Evolutionary conservation across 2,113 vertebrate genomes (phyloP).

Genomic region (Eupsittula cactorum): DNA sequence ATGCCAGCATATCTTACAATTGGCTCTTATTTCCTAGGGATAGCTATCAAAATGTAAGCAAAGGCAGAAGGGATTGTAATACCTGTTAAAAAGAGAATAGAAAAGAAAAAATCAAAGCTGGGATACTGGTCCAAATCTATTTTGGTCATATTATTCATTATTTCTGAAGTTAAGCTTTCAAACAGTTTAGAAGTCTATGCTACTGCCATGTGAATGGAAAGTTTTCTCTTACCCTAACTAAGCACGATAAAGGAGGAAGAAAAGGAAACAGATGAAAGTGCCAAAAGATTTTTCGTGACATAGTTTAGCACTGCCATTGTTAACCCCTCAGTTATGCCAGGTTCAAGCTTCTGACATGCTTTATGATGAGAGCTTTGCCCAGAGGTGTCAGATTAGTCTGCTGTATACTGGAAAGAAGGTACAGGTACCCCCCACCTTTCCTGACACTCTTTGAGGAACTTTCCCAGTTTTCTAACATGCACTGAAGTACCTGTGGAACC

Average conservation of each 20-base stretch:
- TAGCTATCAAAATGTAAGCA: conserved; percentile 20
- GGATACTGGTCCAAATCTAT: conserved; percentile 11
- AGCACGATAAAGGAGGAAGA: background rate
- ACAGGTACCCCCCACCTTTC: background rate
- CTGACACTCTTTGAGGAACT: background rate
- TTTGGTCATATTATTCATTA: conserved; percentile 17
- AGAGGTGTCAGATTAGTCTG: background rate
- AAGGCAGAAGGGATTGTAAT: conserved; percentile 17
- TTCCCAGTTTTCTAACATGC: background rate
- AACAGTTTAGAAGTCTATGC: background rate
- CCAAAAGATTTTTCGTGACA: background rate
- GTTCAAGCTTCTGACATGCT: background rate
- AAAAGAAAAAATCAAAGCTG: background rate
- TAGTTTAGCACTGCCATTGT: background rate
- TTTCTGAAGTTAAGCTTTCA: conserved; percentile 25
- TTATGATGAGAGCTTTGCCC: background rate
- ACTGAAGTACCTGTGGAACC: background rate
- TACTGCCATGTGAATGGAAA: background rate
- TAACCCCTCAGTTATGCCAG: background rate
- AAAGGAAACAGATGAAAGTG: background rate
- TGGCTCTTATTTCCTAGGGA: conserved; percentile 28
- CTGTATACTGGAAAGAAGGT: background rate
- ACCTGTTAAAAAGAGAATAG: background rate
- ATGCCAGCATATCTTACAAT: background rate
- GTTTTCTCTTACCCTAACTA: background rate